phyloP scores from a whole-genome alignment of 2,888 invertebrate species.

The Chrysolina oricalcia region DNA sequence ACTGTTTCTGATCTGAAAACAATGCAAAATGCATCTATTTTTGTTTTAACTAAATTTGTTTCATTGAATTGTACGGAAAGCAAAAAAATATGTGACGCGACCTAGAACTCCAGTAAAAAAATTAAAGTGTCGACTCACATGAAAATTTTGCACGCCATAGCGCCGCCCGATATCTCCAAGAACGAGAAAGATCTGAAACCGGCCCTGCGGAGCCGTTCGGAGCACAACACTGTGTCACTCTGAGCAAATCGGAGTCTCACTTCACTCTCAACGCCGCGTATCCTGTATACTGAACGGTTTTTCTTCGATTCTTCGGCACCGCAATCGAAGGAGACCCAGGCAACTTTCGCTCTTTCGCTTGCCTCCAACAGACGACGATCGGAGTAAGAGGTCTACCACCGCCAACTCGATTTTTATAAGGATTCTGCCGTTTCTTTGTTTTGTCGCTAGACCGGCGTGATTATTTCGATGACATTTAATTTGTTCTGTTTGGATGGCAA shows the following conservation, averaged over 20 bases:
- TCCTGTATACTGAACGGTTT: constrained; percentile 38
- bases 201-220: constrained; percentile 32
- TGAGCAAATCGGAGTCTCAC: constrained; percentile 42
- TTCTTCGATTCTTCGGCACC: constrained; percentile 23
- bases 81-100: background rate
- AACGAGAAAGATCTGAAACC: constrained; percentile 19
- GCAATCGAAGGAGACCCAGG: constrained; percentile 45
- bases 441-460: constrained; percentile 25
- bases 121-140: constrained; percentile 30
- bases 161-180: constrained; percentile 27
- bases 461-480: background rate
- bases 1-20: too few species aligned
- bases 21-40: too few species aligned
- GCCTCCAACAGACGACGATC: constrained; percentile 48
- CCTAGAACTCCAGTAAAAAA: background rate
- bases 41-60: too few species aligned
- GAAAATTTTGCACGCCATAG: constrained; percentile 29
- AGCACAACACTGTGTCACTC: constrained; percentile 47
- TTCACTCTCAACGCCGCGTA: constrained; percentile 51
- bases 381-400: constrained; percentile 62
- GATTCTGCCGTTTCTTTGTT: constrained; percentile 41
- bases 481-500: background rate
- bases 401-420: constrained; percentile 62
- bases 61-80: too few species aligned
- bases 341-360: constrained; percentile 60